A percentile compares a stretch with the other conserved stretches of the same genome.
phyloP scores from a whole-genome alignment of 2,888 invertebrate species.

The Psococerastis gibbosa region DNA sequence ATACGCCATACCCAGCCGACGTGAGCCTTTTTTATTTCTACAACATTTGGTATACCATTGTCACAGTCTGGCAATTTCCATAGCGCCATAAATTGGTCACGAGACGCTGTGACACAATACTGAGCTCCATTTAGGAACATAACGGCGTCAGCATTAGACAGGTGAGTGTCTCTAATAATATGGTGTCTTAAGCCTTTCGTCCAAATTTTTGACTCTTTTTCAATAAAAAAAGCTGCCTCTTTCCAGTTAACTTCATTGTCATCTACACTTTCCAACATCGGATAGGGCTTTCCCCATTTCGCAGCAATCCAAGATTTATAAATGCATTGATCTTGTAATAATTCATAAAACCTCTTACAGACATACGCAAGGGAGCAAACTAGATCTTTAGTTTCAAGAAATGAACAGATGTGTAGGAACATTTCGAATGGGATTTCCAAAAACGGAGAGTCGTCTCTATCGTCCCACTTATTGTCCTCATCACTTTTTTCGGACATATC shows the following conservation, averaged over 20 bases:
- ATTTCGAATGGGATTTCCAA: conserved; percentile 21
- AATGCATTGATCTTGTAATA: conserved; percentile 32
- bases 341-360: conserved; percentile 34
- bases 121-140: conserved; percentile 34
- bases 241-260: conserved; percentile 20
- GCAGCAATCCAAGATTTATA: conserved; percentile 28
- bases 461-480: too few relatives aligned
- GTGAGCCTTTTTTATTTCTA: conserved; percentile 30
- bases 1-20: conserved; percentile 45
- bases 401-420: conserved; percentile 39
- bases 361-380: conserved; percentile 33
- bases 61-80: conserved; percentile 29
- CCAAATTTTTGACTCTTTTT: conserved; percentile 37
- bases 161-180: conserved; percentile 32
- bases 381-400: conserved; percentile 34
- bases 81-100: conserved; percentile 35
- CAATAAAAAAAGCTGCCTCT: conserved; percentile 36
- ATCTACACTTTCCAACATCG: background rate
- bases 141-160: conserved; percentile 38
- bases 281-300: conserved; percentile 6
- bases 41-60: conserved; percentile 22
- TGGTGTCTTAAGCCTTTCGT: conserved; percentile 19
- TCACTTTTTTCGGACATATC: too few relatives aligned
- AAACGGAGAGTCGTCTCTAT: conserved; percentile 5
- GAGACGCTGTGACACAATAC: conserved; percentile 35